These are phyloP conservation scores for Seladonia tumulorum DNA, from an alignment of 2,888 invertebrate species.

Conservation along the genomic window DNA sequence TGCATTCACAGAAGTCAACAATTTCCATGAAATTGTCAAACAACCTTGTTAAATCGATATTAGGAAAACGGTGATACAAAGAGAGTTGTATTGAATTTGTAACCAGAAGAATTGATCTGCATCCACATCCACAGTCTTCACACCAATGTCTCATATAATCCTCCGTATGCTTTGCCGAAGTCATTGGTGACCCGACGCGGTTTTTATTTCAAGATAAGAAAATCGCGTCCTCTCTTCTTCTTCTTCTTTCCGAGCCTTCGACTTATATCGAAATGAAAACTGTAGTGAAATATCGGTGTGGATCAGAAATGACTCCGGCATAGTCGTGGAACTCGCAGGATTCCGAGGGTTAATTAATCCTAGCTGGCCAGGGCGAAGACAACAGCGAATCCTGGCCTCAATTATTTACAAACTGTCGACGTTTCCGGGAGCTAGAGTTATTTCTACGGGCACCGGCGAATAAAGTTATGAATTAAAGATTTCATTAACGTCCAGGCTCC, in stretches of 20 bases:
- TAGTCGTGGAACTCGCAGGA: no score
- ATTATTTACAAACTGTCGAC: conserved; percentile 44
- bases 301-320: no score
- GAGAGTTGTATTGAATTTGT: background rate
- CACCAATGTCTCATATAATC: background rate
- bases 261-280: no score
- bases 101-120: background rate
- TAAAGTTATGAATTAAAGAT: conserved; percentile 40
- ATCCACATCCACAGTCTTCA: background rate
- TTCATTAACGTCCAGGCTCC: conserved; percentile 48
- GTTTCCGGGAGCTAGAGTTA: background rate
- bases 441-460: background rate
- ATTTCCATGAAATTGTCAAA: background rate
- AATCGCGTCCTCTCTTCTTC: no score
- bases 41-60: background rate
- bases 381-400: background rate
- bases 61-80: no score
- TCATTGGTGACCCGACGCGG: no score
- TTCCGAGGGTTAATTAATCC: background rate
- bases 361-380: background rate
- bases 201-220: no score
- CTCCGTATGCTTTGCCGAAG: no score
- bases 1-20: background rate
- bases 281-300: no score
- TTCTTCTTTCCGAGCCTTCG: no score